Base-by-base conservation (phyloP, 2,888 invertebrate genomes). In the Chorisops tibialis region DNA sequence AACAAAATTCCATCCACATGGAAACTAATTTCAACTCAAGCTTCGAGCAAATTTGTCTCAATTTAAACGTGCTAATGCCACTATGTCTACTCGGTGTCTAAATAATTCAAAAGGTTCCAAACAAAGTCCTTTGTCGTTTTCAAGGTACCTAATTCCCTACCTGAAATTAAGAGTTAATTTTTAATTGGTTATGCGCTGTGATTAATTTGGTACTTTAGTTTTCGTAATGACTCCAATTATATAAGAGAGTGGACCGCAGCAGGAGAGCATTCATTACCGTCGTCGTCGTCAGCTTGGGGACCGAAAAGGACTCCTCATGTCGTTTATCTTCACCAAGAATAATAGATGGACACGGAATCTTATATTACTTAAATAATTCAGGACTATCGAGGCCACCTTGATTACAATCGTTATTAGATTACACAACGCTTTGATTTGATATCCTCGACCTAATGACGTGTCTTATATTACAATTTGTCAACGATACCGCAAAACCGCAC, bases 181-280 rank as follows among this genome's bases (percentile, higher is more conserved):
- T 63, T 65, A 65, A 65, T 65, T 62, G 63, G 63, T 65, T 65
- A 65, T 65, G 61, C 58, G 47, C 63, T 41, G 59, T 65, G 61
- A 61, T 61, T 61, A 61, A 61, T 61, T 38, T 37, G 61, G 43
- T 61, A 61, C 61, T 61, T 61, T 51, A 61, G 51, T 61, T 61
- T 41, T 45, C 61, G 39, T 61, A 61, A 61, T 61, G 61, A 61
- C 41, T 61, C 61, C 51, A 61, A 61, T 61, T 61, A 61, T 35
- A 41, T 38, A 19, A 61, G 43, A 52, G 43, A 52, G 30, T 43
- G 51, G 43, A n/a, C 49, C 21, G 47, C 22, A 45, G 18, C 45
- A 47, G 22, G 7, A 43, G 24, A 56, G 56, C 35, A 19, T 19
- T 18, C n/a, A n/a, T n/a, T n/a, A n/a, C n/a, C n/a, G n/a, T n/a